These are phyloP conservation scores for Lucifuga dentata DNA, from an alignment of 2,113 vertebrate species.

Conservation along the genomic window DNA sequence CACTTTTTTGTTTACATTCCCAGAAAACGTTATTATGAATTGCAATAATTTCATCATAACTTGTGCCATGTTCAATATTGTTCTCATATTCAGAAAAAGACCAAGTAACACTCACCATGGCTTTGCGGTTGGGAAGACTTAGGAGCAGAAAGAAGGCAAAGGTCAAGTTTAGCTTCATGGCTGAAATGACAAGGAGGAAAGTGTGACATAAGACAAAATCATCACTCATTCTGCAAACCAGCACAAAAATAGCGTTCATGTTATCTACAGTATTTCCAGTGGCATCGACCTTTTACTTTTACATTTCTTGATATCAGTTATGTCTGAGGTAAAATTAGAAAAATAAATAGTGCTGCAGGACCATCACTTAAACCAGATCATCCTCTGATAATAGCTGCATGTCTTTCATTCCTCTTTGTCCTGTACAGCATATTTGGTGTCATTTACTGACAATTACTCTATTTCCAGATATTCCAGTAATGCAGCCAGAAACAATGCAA, in stretches of 20 bases:
- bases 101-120: conserved; percentile 54
- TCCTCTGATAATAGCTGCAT: conserved; percentile 7
- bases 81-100: not conserved
- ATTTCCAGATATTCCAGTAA: conserved; percentile 37
- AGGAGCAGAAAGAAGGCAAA: conserved; percentile 49
- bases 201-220: not conserved
- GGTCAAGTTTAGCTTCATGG: conserved; percentile 52
- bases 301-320: conserved; percentile 6
- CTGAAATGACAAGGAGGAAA: conserved; percentile 1
- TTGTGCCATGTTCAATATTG: not conserved
- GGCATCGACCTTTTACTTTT: not conserved
- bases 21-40: not conserved
- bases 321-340: not conserved
- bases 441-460: conserved; percentile 30
- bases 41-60: not conserved
- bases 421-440: conserved; percentile 6
- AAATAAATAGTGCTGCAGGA: not conserved
- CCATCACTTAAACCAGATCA: conserved; percentile 5
- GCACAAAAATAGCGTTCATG: not conserved
- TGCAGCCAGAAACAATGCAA: conserved; percentile 42
- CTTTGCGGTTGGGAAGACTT: conserved; percentile 29
- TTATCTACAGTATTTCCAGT: not conserved
- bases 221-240: not conserved
- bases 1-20: not conserved
- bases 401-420: not conserved